Percentiles rank a stretch among this genome's conserved stretches.
Conservation (phyloP, 2,113 vertebrate species). For the Gambusia affinis region DNA sequence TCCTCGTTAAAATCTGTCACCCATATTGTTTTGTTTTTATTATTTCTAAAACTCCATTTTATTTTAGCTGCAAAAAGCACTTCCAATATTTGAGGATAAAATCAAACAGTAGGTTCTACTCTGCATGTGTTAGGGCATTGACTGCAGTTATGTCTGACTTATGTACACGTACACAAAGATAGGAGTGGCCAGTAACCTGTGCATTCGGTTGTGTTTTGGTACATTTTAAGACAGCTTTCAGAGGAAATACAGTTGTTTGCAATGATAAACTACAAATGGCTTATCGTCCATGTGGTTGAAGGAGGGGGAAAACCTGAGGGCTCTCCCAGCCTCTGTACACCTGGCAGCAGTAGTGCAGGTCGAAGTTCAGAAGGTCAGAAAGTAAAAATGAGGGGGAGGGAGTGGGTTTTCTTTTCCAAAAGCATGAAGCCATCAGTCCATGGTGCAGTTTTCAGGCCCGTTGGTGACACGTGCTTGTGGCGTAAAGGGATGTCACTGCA, state of each 20-base stretch:
- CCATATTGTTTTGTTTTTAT: slow-evolving; percentile 37
- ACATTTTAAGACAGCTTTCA: slow-evolving; percentile 70
- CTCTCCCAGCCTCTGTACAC: slow-evolving; percentile 55
- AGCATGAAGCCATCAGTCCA: slow-evolving; percentile 75
- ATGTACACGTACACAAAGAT: slow-evolving; percentile 57
- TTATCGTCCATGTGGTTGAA: slow-evolving; percentile 77
- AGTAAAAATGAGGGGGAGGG: slow-evolving; percentile 68
- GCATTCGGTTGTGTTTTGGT: slow-evolving; percentile 56
- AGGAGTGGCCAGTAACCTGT: slow-evolving; percentile 42
- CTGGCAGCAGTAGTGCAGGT: slow-evolving; percentile 81
- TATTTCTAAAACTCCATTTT: slow-evolving; percentile 66
- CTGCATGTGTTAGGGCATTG: slow-evolving; percentile 48
- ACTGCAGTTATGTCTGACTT: slow-evolving; percentile 35
- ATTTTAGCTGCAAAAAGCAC: slow-evolving; percentile 61
- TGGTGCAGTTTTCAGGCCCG: slow-evolving; percentile 71
- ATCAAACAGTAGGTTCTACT: slow-evolving; percentile 58
- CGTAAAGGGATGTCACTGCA: slow-evolving; percentile 85
- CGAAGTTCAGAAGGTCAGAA: slow-evolving; percentile 79
- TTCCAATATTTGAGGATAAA: slow-evolving; percentile 61
- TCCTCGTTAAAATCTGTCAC: slow-evolving; percentile 52
- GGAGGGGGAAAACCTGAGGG: slow-evolving; percentile 43
- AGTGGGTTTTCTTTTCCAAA: slow-evolving; percentile 71
- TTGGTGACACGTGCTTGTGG: slow-evolving; percentile 57
- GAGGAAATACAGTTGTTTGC: slow-evolving; percentile 63
- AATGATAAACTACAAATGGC: slow-evolving; percentile 76